Percentiles rank a stretch among this genome's conserved stretches.
phyloP scores from a whole-genome alignment of 2,113 vertebrate species.

The Elachura formosa region DNA sequence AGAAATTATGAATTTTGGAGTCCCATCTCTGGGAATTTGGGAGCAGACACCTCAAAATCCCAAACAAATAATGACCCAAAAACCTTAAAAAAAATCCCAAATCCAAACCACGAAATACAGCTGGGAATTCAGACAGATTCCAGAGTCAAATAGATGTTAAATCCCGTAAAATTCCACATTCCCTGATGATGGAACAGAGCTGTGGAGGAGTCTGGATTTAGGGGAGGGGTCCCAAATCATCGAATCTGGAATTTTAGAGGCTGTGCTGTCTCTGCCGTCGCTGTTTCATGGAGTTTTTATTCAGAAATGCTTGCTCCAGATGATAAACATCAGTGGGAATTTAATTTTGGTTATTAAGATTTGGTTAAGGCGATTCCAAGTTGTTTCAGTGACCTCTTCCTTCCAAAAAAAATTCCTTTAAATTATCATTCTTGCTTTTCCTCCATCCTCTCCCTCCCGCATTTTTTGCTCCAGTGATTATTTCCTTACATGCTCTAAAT shows the following conservation, averaged over 20 bases:
- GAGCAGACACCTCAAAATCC: background rate
- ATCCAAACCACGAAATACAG: background rate
- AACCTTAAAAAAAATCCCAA: background rate
- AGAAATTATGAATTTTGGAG: background rate
- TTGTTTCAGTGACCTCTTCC: background rate
- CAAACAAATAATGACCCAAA: background rate
- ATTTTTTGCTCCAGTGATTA: conserved; percentile 43
- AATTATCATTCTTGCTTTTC: background rate
- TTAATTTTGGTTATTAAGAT: rapidly evolving
- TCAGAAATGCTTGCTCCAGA: rapidly evolving
- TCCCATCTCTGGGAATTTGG: background rate
- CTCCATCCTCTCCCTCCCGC: background rate
- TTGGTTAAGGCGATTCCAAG: background rate
- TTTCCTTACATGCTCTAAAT: conserved; percentile 65
- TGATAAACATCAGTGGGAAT: rapidly evolving
- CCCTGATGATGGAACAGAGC: background rate
- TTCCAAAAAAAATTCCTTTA: background rate
- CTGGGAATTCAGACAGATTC: background rate
- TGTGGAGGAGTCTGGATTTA: rapidly evolving
- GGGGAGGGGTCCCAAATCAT: background rate
- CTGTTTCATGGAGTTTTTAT: rapidly evolving
- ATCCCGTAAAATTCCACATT: rapidly evolving
- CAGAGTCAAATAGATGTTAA: background rate
- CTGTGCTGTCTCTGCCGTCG: rapidly evolving
- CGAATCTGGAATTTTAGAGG: background rate